Evolutionary conservation across 2,888 invertebrate genomes (phyloP).

Genomic region (Gnatocerus cornutus): DNA sequence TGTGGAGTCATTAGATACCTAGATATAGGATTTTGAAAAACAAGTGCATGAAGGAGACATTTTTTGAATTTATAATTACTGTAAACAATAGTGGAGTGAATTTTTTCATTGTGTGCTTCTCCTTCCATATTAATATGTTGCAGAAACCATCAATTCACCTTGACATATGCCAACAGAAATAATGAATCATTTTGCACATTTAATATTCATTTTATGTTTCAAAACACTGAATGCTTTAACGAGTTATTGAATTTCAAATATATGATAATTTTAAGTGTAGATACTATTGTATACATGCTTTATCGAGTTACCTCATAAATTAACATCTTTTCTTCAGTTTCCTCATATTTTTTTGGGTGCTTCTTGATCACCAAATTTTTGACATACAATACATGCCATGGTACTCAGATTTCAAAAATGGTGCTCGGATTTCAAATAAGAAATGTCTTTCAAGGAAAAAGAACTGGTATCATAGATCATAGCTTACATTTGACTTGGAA

Average conservation of each 20-base stretch:
- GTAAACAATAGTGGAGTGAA: not conserved
- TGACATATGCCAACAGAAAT: conserved; percentile 46
- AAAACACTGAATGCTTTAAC: conserved; percentile 39
- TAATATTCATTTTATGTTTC: conserved; percentile 47
- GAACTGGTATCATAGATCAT: not conserved
- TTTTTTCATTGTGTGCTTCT: conserved; percentile 3
- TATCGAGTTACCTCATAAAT: conserved; percentile 13
- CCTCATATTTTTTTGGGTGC: conserved; percentile 6
- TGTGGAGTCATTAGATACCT: not conserved
- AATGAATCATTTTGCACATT: conserved; percentile 48
- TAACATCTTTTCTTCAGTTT: conserved; percentile 14
- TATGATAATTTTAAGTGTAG: conserved; percentile 38
- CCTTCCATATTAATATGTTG: conserved; percentile 20
- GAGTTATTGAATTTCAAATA: conserved; percentile 41
- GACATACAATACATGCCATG: no score
- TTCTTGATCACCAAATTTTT: not conserved
- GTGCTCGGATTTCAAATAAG: not conserved
- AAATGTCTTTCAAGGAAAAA: not conserved
- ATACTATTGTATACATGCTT: conserved; percentile 14
- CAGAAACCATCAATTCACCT: conserved; percentile 40
- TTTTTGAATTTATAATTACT: conserved; percentile 3
- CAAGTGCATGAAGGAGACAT: conserved; percentile 5
- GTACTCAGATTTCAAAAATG: not conserved
- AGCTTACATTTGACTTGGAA: not conserved
- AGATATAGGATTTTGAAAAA: not conserved